Evolutionary conservation across 2,113 vertebrate species (phyloP).

Genomic region (Perccottus glenii): DNA sequence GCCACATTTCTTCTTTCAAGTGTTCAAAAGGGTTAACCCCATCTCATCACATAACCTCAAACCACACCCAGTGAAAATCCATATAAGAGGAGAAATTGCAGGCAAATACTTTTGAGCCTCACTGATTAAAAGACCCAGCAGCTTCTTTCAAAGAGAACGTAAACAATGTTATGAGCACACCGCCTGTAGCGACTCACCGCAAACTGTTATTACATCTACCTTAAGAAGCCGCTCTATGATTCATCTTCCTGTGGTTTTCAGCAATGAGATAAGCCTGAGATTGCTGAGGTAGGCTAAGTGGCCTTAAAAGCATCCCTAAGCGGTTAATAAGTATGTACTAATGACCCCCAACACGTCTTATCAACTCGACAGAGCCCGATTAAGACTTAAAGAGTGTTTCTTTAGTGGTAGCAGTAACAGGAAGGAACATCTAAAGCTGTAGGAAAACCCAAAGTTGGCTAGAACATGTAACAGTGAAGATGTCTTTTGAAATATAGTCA

Average conservation of each 20-base stretch:
- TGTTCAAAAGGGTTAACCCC: slow-evolving; percentile 41
- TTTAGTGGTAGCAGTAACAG: slow-evolving; percentile 16
- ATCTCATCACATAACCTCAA: slow-evolving; percentile 44
- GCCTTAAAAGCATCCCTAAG: slow-evolving; percentile 68
- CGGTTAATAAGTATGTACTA: slow-evolving; percentile 75
- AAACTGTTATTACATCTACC: slow-evolving; percentile 69
- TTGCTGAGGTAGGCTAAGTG: slow-evolving; percentile 67
- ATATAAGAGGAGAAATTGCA: slow-evolving; percentile 74
- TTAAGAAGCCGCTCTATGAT: slow-evolving; percentile 48
- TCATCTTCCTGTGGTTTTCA: slow-evolving; percentile 63
- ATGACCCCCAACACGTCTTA: slow-evolving; percentile 68
- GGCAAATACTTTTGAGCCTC: slow-evolving; percentile 62
- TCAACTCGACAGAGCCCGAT: slow-evolving; percentile 61
- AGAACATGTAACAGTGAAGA: background rate
- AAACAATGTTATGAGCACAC: slow-evolving; percentile 66
- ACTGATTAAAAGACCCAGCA: slow-evolving; percentile 75
- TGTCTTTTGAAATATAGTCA: background rate
- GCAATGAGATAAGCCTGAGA: slow-evolving; percentile 63
- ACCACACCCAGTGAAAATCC: slow-evolving; percentile 69
- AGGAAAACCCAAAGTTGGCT: background rate
- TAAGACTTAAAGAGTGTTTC: slow-evolving; percentile 39
- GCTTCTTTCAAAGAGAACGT: slow-evolving; percentile 66
- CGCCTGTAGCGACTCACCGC: slow-evolving; percentile 67
- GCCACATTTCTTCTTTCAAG: slow-evolving; percentile 44
- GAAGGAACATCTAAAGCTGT: slow-evolving; percentile 48